phyloP scores from a whole-genome alignment of 30 jellyfish, hydroid and myxozoan genomes.

The Aurelia aurita region DNA sequence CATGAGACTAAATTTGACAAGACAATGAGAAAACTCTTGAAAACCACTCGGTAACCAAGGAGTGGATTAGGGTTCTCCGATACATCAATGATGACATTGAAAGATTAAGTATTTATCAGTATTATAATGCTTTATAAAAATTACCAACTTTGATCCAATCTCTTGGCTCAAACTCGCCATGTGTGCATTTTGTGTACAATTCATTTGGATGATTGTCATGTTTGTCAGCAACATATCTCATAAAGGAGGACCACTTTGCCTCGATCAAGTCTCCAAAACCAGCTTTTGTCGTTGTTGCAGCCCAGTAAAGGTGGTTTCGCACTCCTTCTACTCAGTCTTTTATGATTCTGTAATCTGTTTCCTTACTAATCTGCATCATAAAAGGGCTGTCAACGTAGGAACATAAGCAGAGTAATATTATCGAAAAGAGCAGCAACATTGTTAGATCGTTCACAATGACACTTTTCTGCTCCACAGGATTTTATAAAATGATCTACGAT shows the following conservation, averaged over 20 bases:
- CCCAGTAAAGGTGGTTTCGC: slow-evolving; percentile 26
- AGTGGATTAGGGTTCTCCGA: too few relatives aligned
- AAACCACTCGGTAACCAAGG: too few relatives aligned
- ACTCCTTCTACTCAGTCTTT: not conserved
- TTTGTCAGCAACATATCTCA: slow-evolving; percentile 20
- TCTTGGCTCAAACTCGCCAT: slow-evolving; percentile 21
- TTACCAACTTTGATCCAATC: slow-evolving; percentile 43
- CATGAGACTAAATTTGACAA: too few relatives aligned
- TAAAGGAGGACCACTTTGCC: slow-evolving; percentile 38
- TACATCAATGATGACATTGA: too few relatives aligned
- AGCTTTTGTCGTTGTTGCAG: slow-evolving; percentile 14
- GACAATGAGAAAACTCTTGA: too few relatives aligned
- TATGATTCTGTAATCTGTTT: not conserved
- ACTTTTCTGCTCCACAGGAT: too few relatives aligned
- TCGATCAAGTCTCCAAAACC: slow-evolving; percentile 21
- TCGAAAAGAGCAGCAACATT: too few relatives aligned
- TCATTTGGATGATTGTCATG: slow-evolving; percentile 29
- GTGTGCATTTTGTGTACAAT: slow-evolving; percentile 24
- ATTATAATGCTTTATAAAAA: not conserved
- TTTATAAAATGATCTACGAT: too few relatives aligned
- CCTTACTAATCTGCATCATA: slow-evolving; percentile 28
- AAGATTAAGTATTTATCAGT: not conserved
- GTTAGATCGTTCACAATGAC: too few relatives aligned
- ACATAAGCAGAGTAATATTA: too few relatives aligned
- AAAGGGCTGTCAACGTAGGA: too few relatives aligned